Base-by-base conservation (phyloP, 2,888 invertebrate species). In the Acanthosepion pharaonis region DNA sequence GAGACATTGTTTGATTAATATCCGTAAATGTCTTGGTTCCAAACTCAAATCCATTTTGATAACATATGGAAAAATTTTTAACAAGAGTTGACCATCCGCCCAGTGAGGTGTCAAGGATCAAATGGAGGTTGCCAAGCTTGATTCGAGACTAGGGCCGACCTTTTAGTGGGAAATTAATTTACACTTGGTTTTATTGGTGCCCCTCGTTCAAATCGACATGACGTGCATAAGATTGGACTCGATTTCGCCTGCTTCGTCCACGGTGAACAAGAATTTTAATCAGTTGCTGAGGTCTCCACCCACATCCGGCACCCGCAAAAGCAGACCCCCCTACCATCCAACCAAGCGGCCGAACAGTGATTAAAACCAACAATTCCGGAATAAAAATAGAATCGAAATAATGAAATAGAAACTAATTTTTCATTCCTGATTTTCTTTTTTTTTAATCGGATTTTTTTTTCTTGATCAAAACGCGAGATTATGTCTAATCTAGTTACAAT, bases 151-250 rank as follows among this genome's bases (percentile, higher is more conserved):
- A 11, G 33, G n/a, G 78, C 9, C n/a, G 78, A 78, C 78, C 78
- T 78, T 78, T 78, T 78, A 78, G n/a, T 11, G 9, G n/a, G 78
- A 78, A 78, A 78, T 78, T 78, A 78, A 78, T 78, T 78, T 78
- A 78, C 78, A 33, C 78, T 78, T n/a, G 78, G 33, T 78, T n/a
- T 78, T 78, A 78, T 78, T 78, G 78, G n/a, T 78, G 78, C n/a
- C n/a, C n/a, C n/a, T 11, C n/a, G 15, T 78, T 78, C 78, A 78
- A n/a, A 78, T 78, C n/a, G 4, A n/a, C 2, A 33, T 78, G n/a
- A 78, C 33, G 78, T 78, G n/a, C n/a, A 1, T 78, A 15, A 33
- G 78, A 33, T 78, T 78, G n/a, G n/a, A 78, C 78, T n/a, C 5
- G 9, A 9, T n/a, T 78, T 78, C n/a, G 78, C 78, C n/a, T 78